phyloP scores from a whole-genome alignment of 2,113 vertebrate genomes.

The Fulmarus glacialis region DNA sequence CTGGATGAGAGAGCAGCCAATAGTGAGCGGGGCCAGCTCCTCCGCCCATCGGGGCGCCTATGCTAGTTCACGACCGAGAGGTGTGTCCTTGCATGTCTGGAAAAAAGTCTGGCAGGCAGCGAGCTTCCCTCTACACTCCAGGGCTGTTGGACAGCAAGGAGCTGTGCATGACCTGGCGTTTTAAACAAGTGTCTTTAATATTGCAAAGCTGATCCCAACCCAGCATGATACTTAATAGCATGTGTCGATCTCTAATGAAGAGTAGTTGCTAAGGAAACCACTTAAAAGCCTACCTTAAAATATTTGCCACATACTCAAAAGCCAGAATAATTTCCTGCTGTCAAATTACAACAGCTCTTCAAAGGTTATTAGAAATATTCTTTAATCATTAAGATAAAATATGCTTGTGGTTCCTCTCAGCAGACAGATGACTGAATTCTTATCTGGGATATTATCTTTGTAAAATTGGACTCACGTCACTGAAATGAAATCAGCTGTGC shows the following conservation, averaged over 20 bases:
- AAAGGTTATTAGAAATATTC: background rate
- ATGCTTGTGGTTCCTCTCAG: background rate
- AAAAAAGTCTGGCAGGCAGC: background rate
- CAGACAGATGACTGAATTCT: background rate
- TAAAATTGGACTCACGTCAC: background rate
- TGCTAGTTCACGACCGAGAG: background rate
- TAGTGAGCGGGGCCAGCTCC: background rate
- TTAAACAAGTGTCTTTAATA: background rate
- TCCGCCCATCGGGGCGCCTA: background rate
- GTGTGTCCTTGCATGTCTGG: background rate
- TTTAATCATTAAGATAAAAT: background rate
- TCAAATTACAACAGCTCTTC: background rate
- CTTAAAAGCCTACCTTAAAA: background rate
- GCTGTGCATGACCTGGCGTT: fast-evolving
- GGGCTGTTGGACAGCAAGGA: background rate
- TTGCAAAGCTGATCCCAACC: background rate
- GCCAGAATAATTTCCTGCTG: background rate
- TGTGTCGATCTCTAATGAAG: background rate
- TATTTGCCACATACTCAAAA: background rate
- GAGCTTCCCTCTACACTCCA: background rate
- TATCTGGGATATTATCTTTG: background rate
- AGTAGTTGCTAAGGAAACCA: constrained; percentile 7
- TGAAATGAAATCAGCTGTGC: background rate
- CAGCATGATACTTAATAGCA: background rate
- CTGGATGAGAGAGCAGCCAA: background rate